Evolutionary conservation across 2,113 vertebrate species (phyloP), one percentile per base, ranked within the genome.

Genomic region (Vulpes lagopus): DNA sequence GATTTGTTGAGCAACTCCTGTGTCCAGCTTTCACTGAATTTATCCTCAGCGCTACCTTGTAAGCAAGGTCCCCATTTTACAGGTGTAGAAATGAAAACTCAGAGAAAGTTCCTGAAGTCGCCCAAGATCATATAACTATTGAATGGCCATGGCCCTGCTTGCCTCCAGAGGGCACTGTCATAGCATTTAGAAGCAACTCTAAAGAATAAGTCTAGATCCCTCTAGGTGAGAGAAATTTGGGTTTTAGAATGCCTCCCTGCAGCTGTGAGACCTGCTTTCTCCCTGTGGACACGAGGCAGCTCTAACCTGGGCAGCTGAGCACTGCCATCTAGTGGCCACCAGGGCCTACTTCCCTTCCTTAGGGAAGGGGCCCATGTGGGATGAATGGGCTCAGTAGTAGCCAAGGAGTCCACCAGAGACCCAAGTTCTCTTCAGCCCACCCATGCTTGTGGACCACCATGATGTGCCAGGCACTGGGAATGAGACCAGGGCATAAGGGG

Each of bases 301-400:
- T 43, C 43, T 43, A 43, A 78, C 65, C 81, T 89, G 78, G 85
- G 89, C 78, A 97, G 97, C 91, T 55, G 60, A 94, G 86, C 94
- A 94, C 94, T 90, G 96, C 97, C 98, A 98, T 89, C 98, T 98
- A 97, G 97, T 95, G 97, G 95, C 81, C 51, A 5, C 9, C 8
- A 9, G 9, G n/a, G 12, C 38, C 69, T 20, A 8, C 27, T 62
- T 94, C 60, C 87, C n/a, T 57, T 80, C 27, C 60, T 95, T 59
- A 22, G 59, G 90, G 14, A 49, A 23, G 32, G 14, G 27, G 14
- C 43, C 22, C 5, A 0, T 2, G 64, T 10, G 2, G 71, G 15
- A 57, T 8, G 25, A 7, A 38, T 51, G 15, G 65, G 76, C 32
- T 65, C 19, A 0, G 7, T 3, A 2, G 67, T 16, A 4, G 5